Evolutionary conservation across 2,113 vertebrate genomes (phyloP).

Genomic region (Phainopepla nitens): DNA sequence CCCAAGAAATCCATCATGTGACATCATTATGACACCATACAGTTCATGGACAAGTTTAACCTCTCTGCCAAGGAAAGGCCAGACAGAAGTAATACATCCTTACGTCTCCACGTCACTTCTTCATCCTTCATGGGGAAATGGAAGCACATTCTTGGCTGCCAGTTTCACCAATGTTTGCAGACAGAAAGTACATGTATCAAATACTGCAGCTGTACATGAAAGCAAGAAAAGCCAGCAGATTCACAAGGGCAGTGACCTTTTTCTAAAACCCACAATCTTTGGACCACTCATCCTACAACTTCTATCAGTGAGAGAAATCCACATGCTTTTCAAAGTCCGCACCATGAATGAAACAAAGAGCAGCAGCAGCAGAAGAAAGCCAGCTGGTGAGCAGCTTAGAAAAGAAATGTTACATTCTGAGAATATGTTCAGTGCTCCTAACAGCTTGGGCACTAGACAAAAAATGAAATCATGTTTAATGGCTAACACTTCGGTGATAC

Average conservation of each 20-base stretch:
- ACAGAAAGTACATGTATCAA: not conserved
- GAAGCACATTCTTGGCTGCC: not conserved
- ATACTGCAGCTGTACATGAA: not conserved
- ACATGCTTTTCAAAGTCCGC: not conserved
- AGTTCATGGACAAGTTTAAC: not conserved
- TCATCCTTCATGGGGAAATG: not conserved
- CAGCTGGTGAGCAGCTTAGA: not conserved
- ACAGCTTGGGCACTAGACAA: not conserved
- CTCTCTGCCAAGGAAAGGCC: not conserved
- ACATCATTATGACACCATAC: slow-evolving; percentile 35
- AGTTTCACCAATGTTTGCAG: not conserved
- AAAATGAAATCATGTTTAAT: not conserved
- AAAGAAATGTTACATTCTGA: not conserved
- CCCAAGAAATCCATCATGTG: slow-evolving; percentile 15
- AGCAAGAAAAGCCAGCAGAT: not conserved
- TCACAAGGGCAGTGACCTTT: not conserved
- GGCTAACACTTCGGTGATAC: not conserved
- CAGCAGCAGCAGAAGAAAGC: not conserved
- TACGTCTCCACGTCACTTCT: not conserved
- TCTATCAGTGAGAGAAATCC: slow-evolving; percentile 9
- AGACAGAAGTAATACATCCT: not conserved
- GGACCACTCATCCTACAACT: slow-evolving; percentile 18
- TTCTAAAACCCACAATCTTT: slow-evolving; percentile 11
- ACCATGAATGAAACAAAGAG: slow-evolving; percentile 30
- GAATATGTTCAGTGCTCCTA: not conserved